Evolutionary conservation across 2,113 vertebrate genomes (phyloP).

Genomic region (Aviceda subcristata): DNA sequence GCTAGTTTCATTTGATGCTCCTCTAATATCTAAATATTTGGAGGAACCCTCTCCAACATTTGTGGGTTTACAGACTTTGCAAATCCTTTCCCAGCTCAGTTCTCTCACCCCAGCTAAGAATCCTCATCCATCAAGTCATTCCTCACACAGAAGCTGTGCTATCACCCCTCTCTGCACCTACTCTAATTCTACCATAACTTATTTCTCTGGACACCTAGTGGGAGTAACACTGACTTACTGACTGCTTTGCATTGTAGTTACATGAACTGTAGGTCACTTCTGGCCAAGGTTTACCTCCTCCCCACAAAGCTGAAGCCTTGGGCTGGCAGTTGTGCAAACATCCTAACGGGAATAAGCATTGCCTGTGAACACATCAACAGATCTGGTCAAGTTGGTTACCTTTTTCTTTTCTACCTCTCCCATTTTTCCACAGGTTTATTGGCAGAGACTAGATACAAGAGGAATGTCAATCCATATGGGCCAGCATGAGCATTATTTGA

Average conservation of each 20-base stretch:
- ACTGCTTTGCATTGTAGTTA: not conserved
- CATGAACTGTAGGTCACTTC: not conserved
- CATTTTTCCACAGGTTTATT: not conserved
- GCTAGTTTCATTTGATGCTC: not conserved
- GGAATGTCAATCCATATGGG: not conserved
- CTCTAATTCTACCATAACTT: not conserved
- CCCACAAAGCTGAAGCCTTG: not conserved
- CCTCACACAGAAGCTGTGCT: not conserved
- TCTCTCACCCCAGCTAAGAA: not conserved
- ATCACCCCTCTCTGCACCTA: not conserved
- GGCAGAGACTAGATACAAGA: not conserved
- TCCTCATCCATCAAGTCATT: not conserved
- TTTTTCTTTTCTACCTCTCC: not conserved
- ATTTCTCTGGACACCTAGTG: not conserved
- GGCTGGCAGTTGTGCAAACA: too few species aligned
- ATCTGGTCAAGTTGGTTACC: not conserved
- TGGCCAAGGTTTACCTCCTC: not conserved
- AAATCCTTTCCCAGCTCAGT: not conserved
- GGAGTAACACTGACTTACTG: not conserved
- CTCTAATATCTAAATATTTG: not conserved
- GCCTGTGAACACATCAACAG: not conserved
- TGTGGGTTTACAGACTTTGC: accelerated
- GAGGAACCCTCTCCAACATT: not conserved
- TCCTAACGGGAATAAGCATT: not conserved
- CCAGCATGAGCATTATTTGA: not conserved